Percentiles rank a stretch among this genome's conserved stretches.
phyloP scores from a whole-genome alignment of 92 coral and sea anemone species.

The Metridium senile region DNA sequence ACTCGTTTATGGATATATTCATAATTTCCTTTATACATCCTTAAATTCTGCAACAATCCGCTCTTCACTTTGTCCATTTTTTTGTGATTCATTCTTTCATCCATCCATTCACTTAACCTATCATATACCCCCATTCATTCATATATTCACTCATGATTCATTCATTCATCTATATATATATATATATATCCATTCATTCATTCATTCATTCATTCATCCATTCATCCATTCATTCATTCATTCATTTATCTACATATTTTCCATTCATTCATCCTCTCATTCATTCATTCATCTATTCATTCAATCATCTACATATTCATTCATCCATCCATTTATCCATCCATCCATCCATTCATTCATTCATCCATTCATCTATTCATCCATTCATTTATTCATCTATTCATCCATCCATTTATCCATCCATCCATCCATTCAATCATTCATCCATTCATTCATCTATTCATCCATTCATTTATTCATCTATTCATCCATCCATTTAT shows the following conservation, averaged over 20 bases:
- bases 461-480: background rate
- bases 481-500: background rate
- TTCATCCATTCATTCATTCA: background rate
- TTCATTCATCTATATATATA: too few species aligned
- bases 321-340: background rate
- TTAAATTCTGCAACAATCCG: too few species aligned
- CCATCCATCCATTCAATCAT: background rate
- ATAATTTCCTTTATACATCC: too few species aligned
- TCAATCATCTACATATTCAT: constrained; percentile 69
- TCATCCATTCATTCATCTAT: background rate
- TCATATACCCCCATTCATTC: too few species aligned
- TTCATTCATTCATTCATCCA: background rate
- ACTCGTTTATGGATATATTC: too few species aligned
- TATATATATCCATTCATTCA: background rate
- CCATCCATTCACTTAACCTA: too few species aligned
- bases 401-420: background rate
- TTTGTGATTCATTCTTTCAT: too few species aligned
- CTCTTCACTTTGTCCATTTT: too few species aligned
- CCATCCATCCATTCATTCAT: background rate
- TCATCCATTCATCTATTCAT: background rate
- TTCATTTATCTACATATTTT: background rate
- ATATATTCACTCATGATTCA: too few species aligned
- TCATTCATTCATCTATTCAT: background rate
- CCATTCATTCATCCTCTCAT: too few species aligned
- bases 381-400: background rate